These are phyloP conservation scores for Cladorhizidae sp. DNA, from an alignment of 37 sponge, comb jelly and placozoan species.

Conservation along the genomic window DNA sequence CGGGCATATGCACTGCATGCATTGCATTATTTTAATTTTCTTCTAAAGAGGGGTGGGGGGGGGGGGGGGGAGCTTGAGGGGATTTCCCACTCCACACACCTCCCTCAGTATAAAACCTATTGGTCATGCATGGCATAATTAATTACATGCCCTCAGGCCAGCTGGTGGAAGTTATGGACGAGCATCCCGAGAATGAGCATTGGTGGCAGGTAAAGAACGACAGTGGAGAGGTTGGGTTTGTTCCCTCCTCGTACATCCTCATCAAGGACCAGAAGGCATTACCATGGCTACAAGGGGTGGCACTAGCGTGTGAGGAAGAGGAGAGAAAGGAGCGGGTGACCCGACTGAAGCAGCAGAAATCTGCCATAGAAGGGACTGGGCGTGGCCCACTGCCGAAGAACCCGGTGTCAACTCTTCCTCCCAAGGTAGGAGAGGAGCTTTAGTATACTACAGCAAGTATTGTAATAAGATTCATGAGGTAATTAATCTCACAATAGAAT, in stretches of 20 bases:
- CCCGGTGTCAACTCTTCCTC: not conserved
- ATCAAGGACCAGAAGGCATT: slow-evolving; percentile 42
- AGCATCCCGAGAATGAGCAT: slow-evolving; percentile 66
- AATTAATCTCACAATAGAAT: no score
- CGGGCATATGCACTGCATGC: no score
- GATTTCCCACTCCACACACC: no score
- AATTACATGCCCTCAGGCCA: slow-evolving; percentile 27
- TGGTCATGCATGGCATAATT: no score
- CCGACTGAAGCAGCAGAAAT: slow-evolving; percentile 39
- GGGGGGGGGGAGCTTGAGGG: no score
- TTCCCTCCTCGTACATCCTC: slow-evolving; percentile 67
- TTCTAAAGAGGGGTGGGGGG: no score
- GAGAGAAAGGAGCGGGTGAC: slow-evolving; percentile 53
- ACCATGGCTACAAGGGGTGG: slow-evolving; percentile 60
- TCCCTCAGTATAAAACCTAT: no score
- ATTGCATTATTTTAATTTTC: no score
- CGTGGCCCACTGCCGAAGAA: slow-evolving; percentile 55
- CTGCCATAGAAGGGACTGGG: slow-evolving; percentile 35
- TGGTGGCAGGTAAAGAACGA: slow-evolving; percentile 74
- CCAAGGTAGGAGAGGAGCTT: no score
- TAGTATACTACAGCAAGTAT: no score
- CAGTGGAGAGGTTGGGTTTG: slow-evolving; percentile 56
- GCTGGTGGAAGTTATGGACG: slow-evolving; percentile 30
- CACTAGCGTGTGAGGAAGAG: slow-evolving; percentile 42
- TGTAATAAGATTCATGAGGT: no score